These are phyloP conservation scores for Sebastes diaconus DNA, from an alignment of 2,797 vertebrate genomes.

Conservation along the genomic window DNA sequence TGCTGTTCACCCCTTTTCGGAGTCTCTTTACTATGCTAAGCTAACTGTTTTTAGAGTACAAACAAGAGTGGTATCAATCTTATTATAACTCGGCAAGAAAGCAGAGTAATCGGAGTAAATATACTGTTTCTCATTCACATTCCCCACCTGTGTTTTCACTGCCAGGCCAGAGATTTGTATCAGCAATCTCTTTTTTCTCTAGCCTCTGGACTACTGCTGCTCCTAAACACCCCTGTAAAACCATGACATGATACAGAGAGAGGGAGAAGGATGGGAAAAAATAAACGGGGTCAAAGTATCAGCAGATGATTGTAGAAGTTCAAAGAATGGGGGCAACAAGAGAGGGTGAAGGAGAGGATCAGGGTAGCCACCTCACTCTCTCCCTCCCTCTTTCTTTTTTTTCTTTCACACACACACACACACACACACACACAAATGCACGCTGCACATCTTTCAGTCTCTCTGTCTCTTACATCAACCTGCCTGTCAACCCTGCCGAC, in stretches of 20 bases:
- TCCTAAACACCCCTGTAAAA: background rate
- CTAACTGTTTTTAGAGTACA: background rate
- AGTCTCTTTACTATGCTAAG: background rate
- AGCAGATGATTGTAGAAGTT: constrained; percentile 31
- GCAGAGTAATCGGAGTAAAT: background rate
- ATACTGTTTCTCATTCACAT: background rate
- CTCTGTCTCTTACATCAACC: constrained; percentile 60
- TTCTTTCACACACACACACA: background rate
- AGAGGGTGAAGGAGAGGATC: constrained; percentile 1
- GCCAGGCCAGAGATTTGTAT: background rate
- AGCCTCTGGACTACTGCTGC: background rate
- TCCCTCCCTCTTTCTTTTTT: background rate
- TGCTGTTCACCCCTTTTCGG: background rate
- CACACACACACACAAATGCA: background rate
- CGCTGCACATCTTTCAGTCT: constrained; percentile 19
- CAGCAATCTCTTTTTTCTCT: background rate
- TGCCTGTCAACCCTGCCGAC: constrained; percentile 60
- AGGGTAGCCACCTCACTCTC: background rate
- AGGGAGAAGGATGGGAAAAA: background rate
- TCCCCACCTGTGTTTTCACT: background rate
- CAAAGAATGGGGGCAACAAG: background rate
- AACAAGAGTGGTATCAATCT: background rate
- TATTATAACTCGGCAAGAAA: background rate
- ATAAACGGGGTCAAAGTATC: constrained; percentile 26
- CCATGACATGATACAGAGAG: constrained; percentile 1